A percentile compares a stretch with the other conserved stretches of the same genome.
These are phyloP conservation scores for Lithobates sylvaticus DNA, from an alignment of 2,797 vertebrate genomes.

Conservation along the genomic window DNA sequence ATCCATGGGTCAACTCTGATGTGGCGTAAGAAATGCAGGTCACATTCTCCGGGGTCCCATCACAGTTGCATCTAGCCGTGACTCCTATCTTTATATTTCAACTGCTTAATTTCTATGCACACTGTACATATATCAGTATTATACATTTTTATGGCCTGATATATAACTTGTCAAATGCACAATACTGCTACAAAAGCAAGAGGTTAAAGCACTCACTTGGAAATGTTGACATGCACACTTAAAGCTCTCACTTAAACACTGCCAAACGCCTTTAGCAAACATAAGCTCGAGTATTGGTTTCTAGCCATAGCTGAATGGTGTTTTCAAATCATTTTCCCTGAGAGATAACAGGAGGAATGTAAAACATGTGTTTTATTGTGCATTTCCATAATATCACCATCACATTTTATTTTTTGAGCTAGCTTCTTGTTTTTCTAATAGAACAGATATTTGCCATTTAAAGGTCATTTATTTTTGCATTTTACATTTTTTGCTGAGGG, in stretches of 20 bases:
- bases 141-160: too few species aligned
- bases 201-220: conserved; percentile 30
- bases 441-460: neutral
- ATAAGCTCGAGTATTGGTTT: conserved; percentile 12
- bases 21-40: too few species aligned
- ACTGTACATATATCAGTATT: too few species aligned
- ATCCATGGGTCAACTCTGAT: too few species aligned
- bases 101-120: too few species aligned
- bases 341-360: conserved; percentile 46
- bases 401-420: neutral
- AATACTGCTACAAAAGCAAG: conserved; percentile 5
- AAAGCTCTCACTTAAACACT: neutral
- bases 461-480: neutral
- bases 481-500: too few species aligned
- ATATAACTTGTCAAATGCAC: neutral
- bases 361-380: conserved; percentile 40
- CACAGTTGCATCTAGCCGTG: too few species aligned
- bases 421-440: neutral
- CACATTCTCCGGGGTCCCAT: too few species aligned
- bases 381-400: neutral
- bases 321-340: conserved; percentile 36
- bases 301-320: conserved; percentile 13
- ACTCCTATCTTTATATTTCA: too few species aligned
- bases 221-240: conserved; percentile 41
- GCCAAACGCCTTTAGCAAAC: conserved; percentile 46